A percentile compares a stretch with the other conserved stretches of the same genome.
Conservation (phyloP, 2,888 invertebrate genomes). For the Heliconius aoede region DNA sequence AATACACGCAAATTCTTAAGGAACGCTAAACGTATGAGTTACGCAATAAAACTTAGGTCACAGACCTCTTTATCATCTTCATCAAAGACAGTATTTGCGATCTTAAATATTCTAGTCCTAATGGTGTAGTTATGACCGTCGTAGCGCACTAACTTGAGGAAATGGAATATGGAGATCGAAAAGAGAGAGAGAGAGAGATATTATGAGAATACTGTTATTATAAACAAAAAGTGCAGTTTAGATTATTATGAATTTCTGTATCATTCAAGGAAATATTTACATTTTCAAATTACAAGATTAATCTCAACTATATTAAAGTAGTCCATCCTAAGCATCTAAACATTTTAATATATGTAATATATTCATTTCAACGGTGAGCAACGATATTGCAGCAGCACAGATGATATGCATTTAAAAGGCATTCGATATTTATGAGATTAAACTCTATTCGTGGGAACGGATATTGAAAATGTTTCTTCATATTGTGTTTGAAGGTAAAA, state of each 20-base stretch:
- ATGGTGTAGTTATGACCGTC: not conserved
- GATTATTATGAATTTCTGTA: no score
- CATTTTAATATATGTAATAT: not conserved
- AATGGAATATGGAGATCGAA: no score
- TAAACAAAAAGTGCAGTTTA: no score
- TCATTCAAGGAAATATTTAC: no score
- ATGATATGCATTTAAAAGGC: slow-evolving; percentile 2
- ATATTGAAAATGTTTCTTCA: not conserved
- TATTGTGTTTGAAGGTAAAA: no score
- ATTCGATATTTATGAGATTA: not conserved
- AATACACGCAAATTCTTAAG: not conserved
- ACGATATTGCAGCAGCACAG: not conserved
- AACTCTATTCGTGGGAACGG: slow-evolving; percentile 1
- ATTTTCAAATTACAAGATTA: no score
- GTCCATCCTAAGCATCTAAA: not conserved
- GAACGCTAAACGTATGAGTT: slow-evolving; percentile 1
- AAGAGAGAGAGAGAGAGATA: no score
- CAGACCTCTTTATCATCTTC: not conserved
- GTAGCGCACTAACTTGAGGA: not conserved
- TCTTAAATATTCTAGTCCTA: not conserved
- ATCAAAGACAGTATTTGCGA: not conserved
- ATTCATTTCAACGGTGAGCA: not conserved
- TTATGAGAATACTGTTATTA: no score
- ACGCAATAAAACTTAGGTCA: slow-evolving; percentile 5
- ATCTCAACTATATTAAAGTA: no score